Evolutionary conservation across 2,113 vertebrate species (phyloP).

Genomic region (Dinomys branickii): DNA sequence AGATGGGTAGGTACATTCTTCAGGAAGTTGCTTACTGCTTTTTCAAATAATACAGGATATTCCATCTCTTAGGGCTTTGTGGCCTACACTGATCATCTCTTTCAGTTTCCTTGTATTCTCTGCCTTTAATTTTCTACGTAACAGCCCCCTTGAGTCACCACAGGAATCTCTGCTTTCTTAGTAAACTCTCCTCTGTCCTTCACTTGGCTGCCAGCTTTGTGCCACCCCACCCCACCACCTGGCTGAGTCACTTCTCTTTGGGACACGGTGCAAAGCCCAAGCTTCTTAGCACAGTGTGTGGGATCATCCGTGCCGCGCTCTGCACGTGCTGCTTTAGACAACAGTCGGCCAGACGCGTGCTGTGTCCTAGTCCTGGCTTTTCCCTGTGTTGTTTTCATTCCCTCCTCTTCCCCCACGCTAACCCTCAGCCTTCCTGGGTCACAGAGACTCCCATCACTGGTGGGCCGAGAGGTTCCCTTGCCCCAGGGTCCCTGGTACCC

Average conservation of each 20-base stretch:
- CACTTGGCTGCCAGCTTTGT: constrained; percentile 9
- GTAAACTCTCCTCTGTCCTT: neutral
- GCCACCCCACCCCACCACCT: neutral
- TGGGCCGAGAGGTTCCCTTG: too few relatives aligned
- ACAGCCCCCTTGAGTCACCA: neutral
- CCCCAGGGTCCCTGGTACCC: too few relatives aligned
- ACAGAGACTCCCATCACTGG: too few relatives aligned
- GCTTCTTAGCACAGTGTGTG: constrained; percentile 9
- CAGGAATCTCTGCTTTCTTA: constrained; percentile 18
- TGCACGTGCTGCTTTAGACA: constrained; percentile 10
- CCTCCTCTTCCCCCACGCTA: neutral
- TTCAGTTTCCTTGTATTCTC: neutral
- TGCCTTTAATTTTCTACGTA: constrained; percentile 31
- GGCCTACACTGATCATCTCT: neutral
- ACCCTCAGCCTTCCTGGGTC: neutral
- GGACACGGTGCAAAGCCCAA: constrained; percentile 6
- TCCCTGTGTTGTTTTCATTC: neutral
- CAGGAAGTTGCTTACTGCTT: neutral
- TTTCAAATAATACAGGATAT: neutral
- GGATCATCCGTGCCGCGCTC: constrained; percentile 26
- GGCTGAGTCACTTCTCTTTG: constrained; percentile 13
- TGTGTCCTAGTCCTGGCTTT: neutral
- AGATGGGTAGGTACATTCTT: neutral
- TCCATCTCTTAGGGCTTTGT: neutral
- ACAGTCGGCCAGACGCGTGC: neutral